Base-by-base conservation (phyloP, 2,888 invertebrate genomes). In the Stenodema calcarata region DNA sequence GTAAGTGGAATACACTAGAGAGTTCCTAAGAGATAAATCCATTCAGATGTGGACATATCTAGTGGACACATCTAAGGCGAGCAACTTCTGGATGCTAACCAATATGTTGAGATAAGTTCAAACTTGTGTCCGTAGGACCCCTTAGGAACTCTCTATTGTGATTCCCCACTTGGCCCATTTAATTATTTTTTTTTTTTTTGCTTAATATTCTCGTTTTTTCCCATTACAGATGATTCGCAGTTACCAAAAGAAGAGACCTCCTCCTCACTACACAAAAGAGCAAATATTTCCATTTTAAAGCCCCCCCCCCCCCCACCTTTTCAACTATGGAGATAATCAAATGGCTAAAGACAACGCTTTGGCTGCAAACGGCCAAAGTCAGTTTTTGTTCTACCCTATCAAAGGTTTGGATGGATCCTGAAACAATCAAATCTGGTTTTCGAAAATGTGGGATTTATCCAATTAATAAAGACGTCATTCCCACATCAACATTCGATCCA, bases 401-500 rank as follows among this genome's bases (percentile, higher is more conserved):
- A 3, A 87, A 88, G 88, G 87, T 89, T 82, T 90, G 89, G 89
- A 62, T 80, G 82, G 78, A 89, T 50, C 88, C 89, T 18, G 79
- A 88, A 11, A 88, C 88, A n/a, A 86, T 89, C 50, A 86, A 50
- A 30, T 88, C 88, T 87, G 89, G 90, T 7, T 90, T 90, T 85
- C 80, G 88, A 78, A 89, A 90, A 88, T 88, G 88, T 54, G 90
- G 89, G 69, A 90, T 90, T 30, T 89, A 89, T 87, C 89, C 90
- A 23, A 80, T 89, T 16, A 89, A 89, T 86, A 75, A 47, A 73
- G 81, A 87, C 54, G 87, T 88, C 41, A 87, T 89, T 44, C 85
- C 87, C 47, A 81, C 86, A 86, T 44, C 44, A 69, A 87, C 76
- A n/a, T 88, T 54, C 78, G 87, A 86, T 47, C 87, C 86, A 79